Base-by-base conservation (phyloP, 2,797 vertebrate species). In the Chiropotes sagulatus region DNA sequence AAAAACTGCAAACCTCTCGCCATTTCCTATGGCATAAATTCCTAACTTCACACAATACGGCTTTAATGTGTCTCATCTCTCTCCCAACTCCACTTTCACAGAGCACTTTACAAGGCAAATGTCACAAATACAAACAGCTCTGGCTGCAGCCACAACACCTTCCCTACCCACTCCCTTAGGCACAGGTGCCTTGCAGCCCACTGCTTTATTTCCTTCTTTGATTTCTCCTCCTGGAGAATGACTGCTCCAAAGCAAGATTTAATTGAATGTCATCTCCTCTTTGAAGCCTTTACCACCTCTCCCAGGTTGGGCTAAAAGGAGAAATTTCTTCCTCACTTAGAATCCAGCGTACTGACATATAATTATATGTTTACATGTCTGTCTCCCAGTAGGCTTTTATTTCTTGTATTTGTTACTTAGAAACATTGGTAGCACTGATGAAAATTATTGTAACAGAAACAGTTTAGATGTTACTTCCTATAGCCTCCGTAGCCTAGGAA, bases 101-200 rank as follows among this genome's bases (percentile, higher is more conserved):
- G 48, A 72, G 61, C 30, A 5, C 4, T 46, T 76, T 28, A 52
- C 33, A 67, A 67, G 33, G 19, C 24, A 2, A 12, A 80, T 36
- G 1, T 93, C 52, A 64, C 52, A 57, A 26, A 17, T 46, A 24
- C 0, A 61, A 87, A 50, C 30, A 52, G 39, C 26, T n/a, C 57
- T 87, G 30, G 33, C 39, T 75, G 7, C 2, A 19, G 30, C 13
- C 33, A 36, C 30, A 39, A 1, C 13, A 7, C 2, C 9, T n/a
- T 39, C 20, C 78, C 7, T 4, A 0, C 15, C 10, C 8, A 1
- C 19, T 7, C 8, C 5, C 52, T 89, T 41, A 2, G n/a, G 7
- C 2, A 0, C 4, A 28, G 2, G 0, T 39, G 19, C 24, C 14
- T 4, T 41, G 33, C 1, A 14, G n/a, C 33, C 19, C 11, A 3